These are phyloP conservation scores for Watersipora subatra DNA, from an alignment of 1,140 invertebrate species.

Conservation along the genomic window DNA sequence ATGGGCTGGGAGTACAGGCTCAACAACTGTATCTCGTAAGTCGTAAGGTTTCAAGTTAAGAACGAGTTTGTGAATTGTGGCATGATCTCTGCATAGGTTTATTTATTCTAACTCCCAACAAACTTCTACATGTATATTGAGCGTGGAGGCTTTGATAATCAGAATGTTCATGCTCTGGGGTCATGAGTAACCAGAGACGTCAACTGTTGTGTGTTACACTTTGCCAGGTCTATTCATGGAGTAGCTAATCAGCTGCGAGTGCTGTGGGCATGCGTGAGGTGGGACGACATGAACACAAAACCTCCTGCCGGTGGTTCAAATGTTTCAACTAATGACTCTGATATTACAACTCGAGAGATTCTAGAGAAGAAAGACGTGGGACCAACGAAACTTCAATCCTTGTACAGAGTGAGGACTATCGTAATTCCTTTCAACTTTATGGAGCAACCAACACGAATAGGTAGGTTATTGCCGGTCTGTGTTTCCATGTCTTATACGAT, in stretches of 20 bases:
- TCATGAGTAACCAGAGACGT: too few relatives aligned
- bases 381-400: conserved; percentile 70
- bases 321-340: conserved; percentile 87
- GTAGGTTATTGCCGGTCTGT: too few relatives aligned
- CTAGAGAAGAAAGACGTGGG: conserved; percentile 77
- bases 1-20: conserved; percentile 88
- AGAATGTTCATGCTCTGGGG: too few relatives aligned
- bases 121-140: too few relatives aligned
- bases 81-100: background rate
- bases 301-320: conserved; percentile 74
- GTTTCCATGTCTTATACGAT: too few relatives aligned
- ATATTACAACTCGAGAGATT: conserved; percentile 83
- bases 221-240: conserved; percentile 22
- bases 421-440: conserved; percentile 62
- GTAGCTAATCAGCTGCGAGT: conserved; percentile 79
- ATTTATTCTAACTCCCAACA: background rate
- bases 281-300: conserved; percentile 76
- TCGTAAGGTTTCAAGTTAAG: too few relatives aligned
- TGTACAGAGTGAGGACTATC: conserved; percentile 81
- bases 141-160: too few relatives aligned
- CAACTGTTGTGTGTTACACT: too few relatives aligned
- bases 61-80: too few relatives aligned
- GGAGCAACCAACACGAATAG: background rate
- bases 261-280: conserved; percentile 77
- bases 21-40: conserved; percentile 62